Evolutionary conservation across 2,113 vertebrate species (phyloP).

Genomic region (Panthera tigris): DNA sequence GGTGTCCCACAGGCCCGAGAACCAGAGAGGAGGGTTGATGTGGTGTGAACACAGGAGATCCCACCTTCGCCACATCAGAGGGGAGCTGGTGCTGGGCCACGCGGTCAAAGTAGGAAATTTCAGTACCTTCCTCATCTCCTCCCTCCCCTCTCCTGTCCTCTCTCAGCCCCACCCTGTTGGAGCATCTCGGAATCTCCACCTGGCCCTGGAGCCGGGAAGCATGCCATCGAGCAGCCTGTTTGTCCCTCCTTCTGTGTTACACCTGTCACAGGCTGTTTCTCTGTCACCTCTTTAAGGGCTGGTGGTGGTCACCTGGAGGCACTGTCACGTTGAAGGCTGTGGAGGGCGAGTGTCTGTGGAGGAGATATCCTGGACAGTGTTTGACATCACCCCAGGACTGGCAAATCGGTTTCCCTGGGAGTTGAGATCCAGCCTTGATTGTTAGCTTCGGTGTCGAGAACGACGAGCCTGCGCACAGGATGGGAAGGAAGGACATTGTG

Average conservation of each 20-base stretch:
- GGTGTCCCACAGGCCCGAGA: not conserved
- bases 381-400: not conserved
- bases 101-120: not conserved
- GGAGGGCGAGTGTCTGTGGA: not conserved
- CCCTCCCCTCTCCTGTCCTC: not conserved
- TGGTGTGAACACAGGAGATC: not conserved
- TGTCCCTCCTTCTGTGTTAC: not conserved
- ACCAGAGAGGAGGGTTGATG: not conserved
- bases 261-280: not conserved
- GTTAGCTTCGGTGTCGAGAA: too few relatives aligned
- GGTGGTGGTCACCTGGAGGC: not conserved
- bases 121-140: not conserved
- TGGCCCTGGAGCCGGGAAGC: too few relatives aligned
- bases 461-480: not conserved
- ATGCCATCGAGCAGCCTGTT: rapidly evolving
- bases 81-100: not conserved
- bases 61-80: not conserved
- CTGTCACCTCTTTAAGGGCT: not conserved
- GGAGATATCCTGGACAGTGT: not conserved
- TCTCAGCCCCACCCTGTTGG: not conserved
- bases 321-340: rapidly evolving
- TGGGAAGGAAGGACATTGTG: rapidly evolving
- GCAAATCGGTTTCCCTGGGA: not conserved
- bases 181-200: not conserved
- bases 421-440: not conserved